These are phyloP conservation scores for Ataeniobius toweri DNA, from an alignment of 2,797 vertebrate genomes.

Conservation along the genomic window DNA sequence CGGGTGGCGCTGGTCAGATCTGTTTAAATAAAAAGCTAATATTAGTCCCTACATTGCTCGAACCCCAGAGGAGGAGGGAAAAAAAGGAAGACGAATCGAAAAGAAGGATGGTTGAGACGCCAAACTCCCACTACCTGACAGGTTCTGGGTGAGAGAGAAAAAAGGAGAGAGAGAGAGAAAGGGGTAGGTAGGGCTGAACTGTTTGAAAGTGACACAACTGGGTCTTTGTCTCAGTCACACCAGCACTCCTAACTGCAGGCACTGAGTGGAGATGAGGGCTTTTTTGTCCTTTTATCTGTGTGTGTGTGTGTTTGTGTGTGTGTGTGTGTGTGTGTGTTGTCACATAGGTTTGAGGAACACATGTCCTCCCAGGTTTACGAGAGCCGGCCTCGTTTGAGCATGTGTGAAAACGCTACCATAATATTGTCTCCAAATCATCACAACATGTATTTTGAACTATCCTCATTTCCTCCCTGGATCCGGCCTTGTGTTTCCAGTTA, in stretches of 20 bases:
- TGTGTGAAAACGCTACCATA: conserved; percentile 15
- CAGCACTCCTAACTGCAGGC: conserved; percentile 82
- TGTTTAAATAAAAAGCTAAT: conserved; percentile 83
- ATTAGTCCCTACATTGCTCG: conserved; percentile 78
- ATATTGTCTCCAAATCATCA: conserved; percentile 27
- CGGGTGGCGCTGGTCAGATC: conserved; percentile 47
- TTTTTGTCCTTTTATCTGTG: conserved; percentile 68
- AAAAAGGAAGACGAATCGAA: conserved; percentile 82
- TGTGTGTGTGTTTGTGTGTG: conserved; percentile 14
- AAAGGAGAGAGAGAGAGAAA: conserved; percentile 45
- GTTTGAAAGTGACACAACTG: conserved; percentile 96
- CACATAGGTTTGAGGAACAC: conserved; percentile 16
- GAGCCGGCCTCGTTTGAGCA: conserved; percentile 2
- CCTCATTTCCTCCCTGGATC: conserved; percentile 23
- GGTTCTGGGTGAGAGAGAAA: conserved; percentile 65
- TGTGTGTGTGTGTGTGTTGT: conserved; percentile 17
- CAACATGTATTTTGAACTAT: conserved; percentile 42
- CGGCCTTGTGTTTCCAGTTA: conserved; percentile 45
- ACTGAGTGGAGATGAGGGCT: conserved; percentile 76
- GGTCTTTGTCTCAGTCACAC: conserved; percentile 83
- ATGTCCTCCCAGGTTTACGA: conserved; percentile 32
- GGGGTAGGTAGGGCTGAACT: conserved; percentile 84
- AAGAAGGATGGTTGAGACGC: conserved; percentile 63
- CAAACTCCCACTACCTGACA: conserved; percentile 68
- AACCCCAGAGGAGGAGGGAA: conserved; percentile 84